These are phyloP conservation scores for Scaptomyza graminum DNA, from an alignment of 1,140 invertebrate species.

Conservation along the genomic window DNA sequence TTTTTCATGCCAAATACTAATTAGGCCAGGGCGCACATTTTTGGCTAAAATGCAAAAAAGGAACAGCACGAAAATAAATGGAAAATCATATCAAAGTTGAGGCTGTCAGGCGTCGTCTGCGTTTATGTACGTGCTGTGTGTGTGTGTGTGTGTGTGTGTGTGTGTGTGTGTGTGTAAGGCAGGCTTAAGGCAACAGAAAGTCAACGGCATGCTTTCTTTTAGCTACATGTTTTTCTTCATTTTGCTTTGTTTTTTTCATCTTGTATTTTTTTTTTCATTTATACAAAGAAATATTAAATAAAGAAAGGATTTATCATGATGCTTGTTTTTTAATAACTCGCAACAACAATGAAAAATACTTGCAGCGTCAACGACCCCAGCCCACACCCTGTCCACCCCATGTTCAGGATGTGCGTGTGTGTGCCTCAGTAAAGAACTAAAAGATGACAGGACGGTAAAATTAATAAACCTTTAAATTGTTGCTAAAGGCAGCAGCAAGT, in stretches of 20 bases:
- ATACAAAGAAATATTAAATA: constrained; percentile 76
- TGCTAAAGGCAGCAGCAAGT: constrained; percentile 53
- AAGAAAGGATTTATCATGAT: constrained; percentile 67
- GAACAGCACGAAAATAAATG: constrained; percentile 54
- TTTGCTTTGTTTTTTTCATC: constrained; percentile 28
- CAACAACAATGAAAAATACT: constrained; percentile 61
- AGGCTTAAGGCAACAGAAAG: constrained; percentile 44
- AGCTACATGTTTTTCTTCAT: constrained; percentile 33
- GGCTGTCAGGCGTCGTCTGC: constrained; percentile 11
- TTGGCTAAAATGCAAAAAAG: constrained; percentile 32
- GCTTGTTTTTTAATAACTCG: constrained; percentile 76
- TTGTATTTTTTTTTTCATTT: constrained; percentile 25
- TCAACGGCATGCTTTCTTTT: constrained; percentile 52
- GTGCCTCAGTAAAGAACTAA: constrained; percentile 17
- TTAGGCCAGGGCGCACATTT: constrained; percentile 47
- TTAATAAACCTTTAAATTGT: constrained; percentile 82
- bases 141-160: not conserved
- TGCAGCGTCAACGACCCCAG: not conserved
- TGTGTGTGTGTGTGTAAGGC: constrained; percentile 4
- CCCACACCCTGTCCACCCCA: not conserved
- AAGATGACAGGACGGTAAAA: constrained; percentile 50
- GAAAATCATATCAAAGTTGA: constrained; percentile 68
- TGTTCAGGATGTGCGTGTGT: not conserved
- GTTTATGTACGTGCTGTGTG: constrained; percentile 4
- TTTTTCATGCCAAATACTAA: constrained; percentile 63